These are phyloP conservation scores for Heliconius aoede DNA, from an alignment of 2,888 invertebrate genomes.

Conservation along the genomic window DNA sequence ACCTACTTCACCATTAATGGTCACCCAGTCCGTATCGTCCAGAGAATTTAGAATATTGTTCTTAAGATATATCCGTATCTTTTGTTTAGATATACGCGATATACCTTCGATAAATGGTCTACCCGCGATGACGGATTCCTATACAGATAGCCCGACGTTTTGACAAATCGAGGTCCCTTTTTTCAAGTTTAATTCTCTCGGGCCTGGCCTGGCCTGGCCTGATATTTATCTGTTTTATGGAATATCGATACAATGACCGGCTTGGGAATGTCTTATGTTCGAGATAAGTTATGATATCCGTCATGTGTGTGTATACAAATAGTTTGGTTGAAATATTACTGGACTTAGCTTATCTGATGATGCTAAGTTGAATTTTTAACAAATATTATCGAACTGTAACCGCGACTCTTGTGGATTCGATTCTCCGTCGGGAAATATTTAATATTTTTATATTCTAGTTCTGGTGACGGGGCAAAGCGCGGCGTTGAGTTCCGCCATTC, in stretches of 20 bases:
- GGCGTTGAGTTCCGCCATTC: too few species aligned
- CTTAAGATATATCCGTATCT: slow-evolving; percentile 56
- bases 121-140: slow-evolving; percentile 77
- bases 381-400: not conserved
- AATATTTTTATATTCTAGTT: too few species aligned
- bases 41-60: slow-evolving; percentile 52
- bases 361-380: not conserved
- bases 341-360: not conserved
- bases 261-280: slow-evolving; percentile 41
- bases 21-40: slow-evolving; percentile 29
- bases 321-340: not conserved
- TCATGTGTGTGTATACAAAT: not conserved
- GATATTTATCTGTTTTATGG: slow-evolving; percentile 63
- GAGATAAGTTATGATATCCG: slow-evolving; percentile 21
- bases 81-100: slow-evolving; percentile 67
- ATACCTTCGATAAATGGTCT: slow-evolving; percentile 72
- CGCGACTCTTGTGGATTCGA: too few species aligned
- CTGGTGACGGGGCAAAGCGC: too few species aligned
- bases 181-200: slow-evolving; percentile 67
- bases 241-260: slow-evolving; percentile 44
- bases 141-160: slow-evolving; percentile 75
- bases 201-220: slow-evolving; percentile 72
- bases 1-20: not conserved
- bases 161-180: slow-evolving; percentile 80
- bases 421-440: too few species aligned